Conservation (phyloP, 2,797 vertebrate genomes). For the Apodemus agrarius region DNA sequence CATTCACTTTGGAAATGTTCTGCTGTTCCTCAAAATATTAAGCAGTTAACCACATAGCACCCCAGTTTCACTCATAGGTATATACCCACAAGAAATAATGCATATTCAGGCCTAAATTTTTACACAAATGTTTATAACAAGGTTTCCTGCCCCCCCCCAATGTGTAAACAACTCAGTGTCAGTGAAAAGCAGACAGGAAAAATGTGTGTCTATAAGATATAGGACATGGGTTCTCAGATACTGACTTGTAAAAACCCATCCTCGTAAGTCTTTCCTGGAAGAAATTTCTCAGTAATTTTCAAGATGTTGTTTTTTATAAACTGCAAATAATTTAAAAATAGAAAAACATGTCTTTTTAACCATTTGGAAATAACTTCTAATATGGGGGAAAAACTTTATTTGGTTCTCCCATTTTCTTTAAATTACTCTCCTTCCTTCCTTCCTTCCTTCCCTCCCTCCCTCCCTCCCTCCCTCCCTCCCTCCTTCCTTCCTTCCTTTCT, state of each 20-base stretch:
- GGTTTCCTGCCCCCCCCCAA: not conserved
- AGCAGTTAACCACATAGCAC: not conserved
- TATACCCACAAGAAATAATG: not conserved
- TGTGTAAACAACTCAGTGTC: not conserved
- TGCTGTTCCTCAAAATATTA: not conserved
- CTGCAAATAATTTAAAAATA: constrained; percentile 15
- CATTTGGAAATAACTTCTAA: not conserved
- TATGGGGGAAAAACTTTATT: not conserved
- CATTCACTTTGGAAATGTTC: not conserved
- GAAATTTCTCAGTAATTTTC: constrained; percentile 32
- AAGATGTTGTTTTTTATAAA: not conserved
- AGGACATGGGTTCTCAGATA: not conserved
- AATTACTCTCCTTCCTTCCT: constrained; percentile 7
- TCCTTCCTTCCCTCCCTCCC: not conserved
- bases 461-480: not conserved
- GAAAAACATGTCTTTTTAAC: not conserved
- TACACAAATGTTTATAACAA: not conserved
- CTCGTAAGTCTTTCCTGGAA: not conserved
- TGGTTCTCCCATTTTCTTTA: not conserved
- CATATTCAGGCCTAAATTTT: not conserved
- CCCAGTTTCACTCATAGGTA: not conserved
- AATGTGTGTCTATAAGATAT: not conserved
- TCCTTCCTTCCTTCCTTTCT: too few relatives aligned
- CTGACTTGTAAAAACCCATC: not conserved
- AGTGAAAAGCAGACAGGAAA: not conserved